Evolutionary conservation across 2,888 invertebrate genomes (phyloP).

Genomic region (Himalopsyche kuldschensis): DNA sequence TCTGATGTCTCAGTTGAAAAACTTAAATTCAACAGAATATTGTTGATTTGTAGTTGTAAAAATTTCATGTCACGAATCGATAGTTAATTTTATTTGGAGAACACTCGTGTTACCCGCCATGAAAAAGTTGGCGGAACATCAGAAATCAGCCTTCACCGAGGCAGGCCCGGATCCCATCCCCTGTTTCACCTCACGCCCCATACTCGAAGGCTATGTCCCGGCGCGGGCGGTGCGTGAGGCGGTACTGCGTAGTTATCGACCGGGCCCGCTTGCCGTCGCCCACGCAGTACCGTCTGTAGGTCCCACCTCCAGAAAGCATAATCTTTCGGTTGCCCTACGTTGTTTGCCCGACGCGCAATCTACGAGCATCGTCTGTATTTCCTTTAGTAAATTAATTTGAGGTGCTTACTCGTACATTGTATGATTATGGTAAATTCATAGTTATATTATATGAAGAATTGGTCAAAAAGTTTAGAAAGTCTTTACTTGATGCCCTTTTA

Average conservation of each 20-base stretch:
- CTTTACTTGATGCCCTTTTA: no score
- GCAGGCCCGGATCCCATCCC: neutral
- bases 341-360: neutral
- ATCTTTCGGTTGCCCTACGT: neutral
- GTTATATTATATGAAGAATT: no score
- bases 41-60: neutral
- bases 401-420: no score
- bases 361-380: neutral
- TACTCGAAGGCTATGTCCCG: neutral
- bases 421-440: no score
- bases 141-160: neutral
- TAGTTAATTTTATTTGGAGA: neutral
- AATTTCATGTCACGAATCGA: neutral
- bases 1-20: no score
- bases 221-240: neutral
- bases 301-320: neutral
- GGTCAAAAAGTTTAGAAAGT: no score
- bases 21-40: neutral
- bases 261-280: slow-evolving; percentile 3
- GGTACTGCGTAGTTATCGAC: slow-evolving; percentile 12
- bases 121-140: neutral
- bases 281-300: neutral
- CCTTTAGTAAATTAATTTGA: no score
- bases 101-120: neutral
- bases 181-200: neutral